These are phyloP conservation scores for Mylabris sibirica DNA, from an alignment of 2,888 invertebrate genomes.

Conservation along the genomic window DNA sequence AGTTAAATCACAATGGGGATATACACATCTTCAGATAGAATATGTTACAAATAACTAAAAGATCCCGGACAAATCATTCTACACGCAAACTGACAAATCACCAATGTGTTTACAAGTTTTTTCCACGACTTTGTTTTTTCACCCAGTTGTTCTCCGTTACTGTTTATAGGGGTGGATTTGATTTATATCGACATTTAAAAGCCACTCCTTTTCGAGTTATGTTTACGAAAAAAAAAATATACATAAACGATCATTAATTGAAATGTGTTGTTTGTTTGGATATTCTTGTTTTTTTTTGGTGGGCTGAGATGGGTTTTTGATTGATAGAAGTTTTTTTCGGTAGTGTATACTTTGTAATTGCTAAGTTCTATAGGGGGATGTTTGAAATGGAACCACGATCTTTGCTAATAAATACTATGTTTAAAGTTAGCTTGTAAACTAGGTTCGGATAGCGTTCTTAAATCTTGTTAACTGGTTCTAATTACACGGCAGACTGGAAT, in stretches of 20 bases:
- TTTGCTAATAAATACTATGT: conserved; percentile 45
- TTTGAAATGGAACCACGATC: conserved; percentile 14
- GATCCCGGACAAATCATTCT: conserved; percentile 22
- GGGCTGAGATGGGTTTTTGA: not conserved
- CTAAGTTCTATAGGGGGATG: conserved; percentile 22
- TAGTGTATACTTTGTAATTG: conserved; percentile 20
- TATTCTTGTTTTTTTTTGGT: not conserved
- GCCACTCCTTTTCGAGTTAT: conserved; percentile 27
- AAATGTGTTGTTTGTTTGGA: not conserved
- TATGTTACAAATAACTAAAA: conserved; percentile 35
- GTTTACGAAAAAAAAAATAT: conserved; percentile 19
- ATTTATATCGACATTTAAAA: conserved; percentile 37
- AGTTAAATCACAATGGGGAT: not conserved
- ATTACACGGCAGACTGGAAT: conserved; percentile 50
- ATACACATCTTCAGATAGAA: conserved; percentile 27
- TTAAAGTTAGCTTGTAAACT: conserved; percentile 45
- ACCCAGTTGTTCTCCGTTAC: not conserved
- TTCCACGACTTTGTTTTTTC: not conserved
- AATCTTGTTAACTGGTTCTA: conserved; percentile 52
- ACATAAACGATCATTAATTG: not conserved
- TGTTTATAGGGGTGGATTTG: conserved; percentile 15
- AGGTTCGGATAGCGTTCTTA: conserved; percentile 48
- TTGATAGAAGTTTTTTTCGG: not conserved
- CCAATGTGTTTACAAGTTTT: conserved; percentile 37
- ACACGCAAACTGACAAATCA: conserved; percentile 34